Evolutionary conservation across 2,113 vertebrate species (phyloP).

Genomic region (Aix galericulata): DNA sequence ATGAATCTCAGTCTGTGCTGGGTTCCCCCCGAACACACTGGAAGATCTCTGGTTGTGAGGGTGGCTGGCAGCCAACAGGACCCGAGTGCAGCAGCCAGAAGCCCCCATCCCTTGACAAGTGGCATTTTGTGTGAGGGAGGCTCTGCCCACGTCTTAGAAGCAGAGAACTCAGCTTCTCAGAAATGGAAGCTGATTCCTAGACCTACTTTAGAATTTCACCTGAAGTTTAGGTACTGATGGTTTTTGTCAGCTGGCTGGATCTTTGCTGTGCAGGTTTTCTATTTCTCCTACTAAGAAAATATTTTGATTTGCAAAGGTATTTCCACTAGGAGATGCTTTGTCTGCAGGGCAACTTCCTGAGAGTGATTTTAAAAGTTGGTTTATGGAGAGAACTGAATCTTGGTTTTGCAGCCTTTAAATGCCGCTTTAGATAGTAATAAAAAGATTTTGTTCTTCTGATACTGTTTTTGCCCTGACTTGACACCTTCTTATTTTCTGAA

Average conservation of each 20-base stretch:
- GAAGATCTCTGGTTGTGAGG: neutral
- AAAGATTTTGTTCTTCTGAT: neutral
- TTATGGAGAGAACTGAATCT: neutral
- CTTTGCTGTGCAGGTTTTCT: neutral
- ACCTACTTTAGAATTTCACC: neutral
- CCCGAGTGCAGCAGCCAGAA: neutral
- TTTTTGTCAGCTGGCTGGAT: neutral
- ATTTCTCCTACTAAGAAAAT: neutral
- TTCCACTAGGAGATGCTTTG: neutral
- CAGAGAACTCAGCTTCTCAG: neutral
- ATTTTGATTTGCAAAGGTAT: neutral
- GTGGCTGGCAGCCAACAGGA: neutral
- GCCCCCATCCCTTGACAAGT: neutral
- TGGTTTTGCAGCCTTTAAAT: neutral
- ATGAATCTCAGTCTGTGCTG: neutral
- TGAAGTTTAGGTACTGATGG: neutral
- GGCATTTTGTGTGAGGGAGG: neutral
- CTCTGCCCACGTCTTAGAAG: neutral
- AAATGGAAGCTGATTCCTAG: neutral
- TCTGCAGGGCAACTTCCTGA: neutral
- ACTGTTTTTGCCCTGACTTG: neutral
- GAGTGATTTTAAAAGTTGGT: neutral
- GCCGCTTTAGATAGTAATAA: neutral
- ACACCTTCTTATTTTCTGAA: neutral
- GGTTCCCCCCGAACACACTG: neutral